phyloP scores from a whole-genome alignment of 2,888 invertebrate genomes.

The Aleiodes alternator region DNA sequence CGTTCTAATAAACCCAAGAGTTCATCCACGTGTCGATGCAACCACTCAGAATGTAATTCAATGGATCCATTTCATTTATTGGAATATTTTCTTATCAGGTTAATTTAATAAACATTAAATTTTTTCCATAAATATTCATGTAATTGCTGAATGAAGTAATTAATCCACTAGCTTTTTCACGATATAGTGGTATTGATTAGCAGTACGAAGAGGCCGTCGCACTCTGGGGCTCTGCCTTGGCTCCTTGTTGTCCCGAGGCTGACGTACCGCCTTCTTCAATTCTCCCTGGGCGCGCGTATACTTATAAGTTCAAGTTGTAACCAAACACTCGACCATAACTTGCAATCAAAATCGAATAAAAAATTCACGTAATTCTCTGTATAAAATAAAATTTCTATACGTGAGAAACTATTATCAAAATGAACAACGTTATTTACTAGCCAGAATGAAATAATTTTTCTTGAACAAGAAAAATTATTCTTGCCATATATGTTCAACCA shows the following conservation, averaged over 20 bases:
- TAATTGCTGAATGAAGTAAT: no score
- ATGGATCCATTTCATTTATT: no score
- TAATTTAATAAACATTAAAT: no score
- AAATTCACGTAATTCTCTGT: slow-evolving; percentile 56
- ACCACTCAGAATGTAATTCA: no score
- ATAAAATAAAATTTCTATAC: slow-evolving; percentile 46
- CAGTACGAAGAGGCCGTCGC: slow-evolving; percentile 30
- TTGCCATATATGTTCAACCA: no score
- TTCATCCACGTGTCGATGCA: no score
- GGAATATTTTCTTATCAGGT: no score
- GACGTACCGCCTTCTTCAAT: slow-evolving; percentile 2
- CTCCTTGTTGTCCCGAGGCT: slow-evolving; percentile 48
- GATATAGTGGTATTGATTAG: slow-evolving; percentile 35
- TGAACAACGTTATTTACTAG: background rate
- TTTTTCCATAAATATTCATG: no score
- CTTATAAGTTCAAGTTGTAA: slow-evolving; percentile 35
- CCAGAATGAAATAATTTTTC: no score
- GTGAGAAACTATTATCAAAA: background rate
- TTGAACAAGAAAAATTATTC: no score
- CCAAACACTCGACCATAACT: slow-evolving; percentile 57
- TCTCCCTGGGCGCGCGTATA: background rate
- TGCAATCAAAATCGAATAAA: slow-evolving; percentile 58
- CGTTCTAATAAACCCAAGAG: no score
- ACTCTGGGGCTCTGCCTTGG: slow-evolving; percentile 20
- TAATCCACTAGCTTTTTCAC: background rate